Conservation (phyloP, 2,113 vertebrate genomes). For the Piprites chloris region DNA sequence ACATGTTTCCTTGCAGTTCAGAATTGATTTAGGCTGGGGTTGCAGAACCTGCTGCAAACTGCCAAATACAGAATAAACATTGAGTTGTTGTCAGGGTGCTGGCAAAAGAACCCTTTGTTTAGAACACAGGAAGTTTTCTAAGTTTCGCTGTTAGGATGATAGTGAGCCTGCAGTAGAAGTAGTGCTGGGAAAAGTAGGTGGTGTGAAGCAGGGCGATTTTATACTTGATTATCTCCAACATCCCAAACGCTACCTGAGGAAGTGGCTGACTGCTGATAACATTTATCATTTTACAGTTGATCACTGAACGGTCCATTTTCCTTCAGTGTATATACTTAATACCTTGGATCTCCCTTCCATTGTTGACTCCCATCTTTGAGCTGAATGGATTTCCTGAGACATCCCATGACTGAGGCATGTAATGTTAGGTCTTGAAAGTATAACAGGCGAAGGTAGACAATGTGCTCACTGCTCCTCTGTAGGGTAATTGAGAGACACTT, state of each 20-base stretch:
- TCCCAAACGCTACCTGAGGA: not conserved
- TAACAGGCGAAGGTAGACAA: not conserved
- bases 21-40: not conserved
- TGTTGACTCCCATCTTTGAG: not conserved
- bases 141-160: not conserved
- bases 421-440: not conserved
- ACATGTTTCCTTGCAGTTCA: not conserved
- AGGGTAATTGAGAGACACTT: not conserved
- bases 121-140: not conserved
- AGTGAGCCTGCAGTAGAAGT: not conserved
- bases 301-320: not conserved
- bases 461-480: not conserved
- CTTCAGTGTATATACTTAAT: not conserved
- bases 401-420: not conserved
- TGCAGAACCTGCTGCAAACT: not conserved
- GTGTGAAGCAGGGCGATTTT: not conserved
- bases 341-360: not conserved
- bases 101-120: not conserved
- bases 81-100: not conserved
- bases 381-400: not conserved
- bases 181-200: not conserved
- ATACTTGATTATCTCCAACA: not conserved
- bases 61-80: not conserved
- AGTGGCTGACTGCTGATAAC: constrained; percentile 2
- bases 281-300: not conserved